phyloP scores from a whole-genome alignment of 2,888 invertebrate genomes.

The Cephus pulcher region DNA sequence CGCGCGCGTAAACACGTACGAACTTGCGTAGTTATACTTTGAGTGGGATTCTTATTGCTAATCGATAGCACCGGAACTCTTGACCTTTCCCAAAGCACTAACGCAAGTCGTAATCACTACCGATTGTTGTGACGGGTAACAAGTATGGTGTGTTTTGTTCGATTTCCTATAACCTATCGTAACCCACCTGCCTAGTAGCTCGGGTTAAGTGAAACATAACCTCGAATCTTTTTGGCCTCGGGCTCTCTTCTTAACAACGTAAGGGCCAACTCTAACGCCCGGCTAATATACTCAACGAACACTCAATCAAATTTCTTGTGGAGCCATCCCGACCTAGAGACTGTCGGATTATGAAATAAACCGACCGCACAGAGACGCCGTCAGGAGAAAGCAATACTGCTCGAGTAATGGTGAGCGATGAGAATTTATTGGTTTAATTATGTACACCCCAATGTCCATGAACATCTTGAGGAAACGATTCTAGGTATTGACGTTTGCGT shows the following conservation, averaged over 20 bases:
- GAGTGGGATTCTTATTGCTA: not conserved
- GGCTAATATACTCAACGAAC: conserved; percentile 17
- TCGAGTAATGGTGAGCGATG: not conserved
- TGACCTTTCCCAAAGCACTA: not conserved
- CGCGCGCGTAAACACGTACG: not conserved
- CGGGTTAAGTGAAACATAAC: conserved; percentile 14
- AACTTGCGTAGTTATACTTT: not conserved
- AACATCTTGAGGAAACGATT: not conserved
- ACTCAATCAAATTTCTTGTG: conserved; percentile 19
- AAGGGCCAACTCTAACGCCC: conserved; percentile 2
- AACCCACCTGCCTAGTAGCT: not conserved
- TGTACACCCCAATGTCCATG: not conserved
- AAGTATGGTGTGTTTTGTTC: not conserved
- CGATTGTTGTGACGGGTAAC: not conserved
- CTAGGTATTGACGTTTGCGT: not conserved
- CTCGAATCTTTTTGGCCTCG: conserved; percentile 9
- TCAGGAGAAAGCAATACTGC: not conserved
- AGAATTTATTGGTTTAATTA: not conserved
- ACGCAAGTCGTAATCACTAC: not conserved
- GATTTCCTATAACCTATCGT: not conserved
- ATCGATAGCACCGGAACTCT: not conserved
- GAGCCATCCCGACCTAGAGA: not conserved
- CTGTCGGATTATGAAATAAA: conserved; percentile 4
- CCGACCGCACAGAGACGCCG: not conserved
- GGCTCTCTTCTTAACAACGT: not conserved